Evolutionary conservation across 1,140 invertebrate genomes (phyloP).

Genomic region (Atta texana): DNA sequence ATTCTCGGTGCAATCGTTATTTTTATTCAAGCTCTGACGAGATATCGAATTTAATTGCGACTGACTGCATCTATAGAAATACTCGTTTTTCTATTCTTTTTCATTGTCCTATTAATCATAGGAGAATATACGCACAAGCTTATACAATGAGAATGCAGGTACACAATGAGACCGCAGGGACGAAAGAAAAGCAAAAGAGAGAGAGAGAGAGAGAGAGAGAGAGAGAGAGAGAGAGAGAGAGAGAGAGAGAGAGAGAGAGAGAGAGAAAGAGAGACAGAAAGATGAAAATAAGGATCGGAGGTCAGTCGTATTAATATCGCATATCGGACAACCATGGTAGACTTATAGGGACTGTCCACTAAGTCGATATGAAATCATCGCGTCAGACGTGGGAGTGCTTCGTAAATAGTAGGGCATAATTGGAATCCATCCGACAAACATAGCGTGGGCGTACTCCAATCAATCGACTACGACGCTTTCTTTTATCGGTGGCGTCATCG

Average conservation of each 20-base stretch:
- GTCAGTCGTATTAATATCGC: slow-evolving; percentile 81
- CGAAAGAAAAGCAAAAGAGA: neutral
- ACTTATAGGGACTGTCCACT: slow-evolving; percentile 57
- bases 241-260: neutral
- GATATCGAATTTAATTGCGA: slow-evolving; percentile 31
- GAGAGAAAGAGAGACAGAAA: neutral
- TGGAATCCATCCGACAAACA: slow-evolving; percentile 84
- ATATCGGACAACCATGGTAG: slow-evolving; percentile 76
- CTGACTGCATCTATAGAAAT: neutral
- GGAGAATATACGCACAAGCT: slow-evolving; percentile 51
- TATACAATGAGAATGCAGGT: slow-evolving; percentile 66
- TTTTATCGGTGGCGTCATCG: slow-evolving; percentile 58
- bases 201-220: neutral
- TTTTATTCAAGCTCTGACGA: slow-evolving; percentile 24
- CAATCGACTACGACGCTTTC: slow-evolving; percentile 76
- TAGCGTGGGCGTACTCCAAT: slow-evolving; percentile 75
- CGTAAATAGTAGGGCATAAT: slow-evolving; percentile 85
- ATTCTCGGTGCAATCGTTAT: slow-evolving; percentile 15
- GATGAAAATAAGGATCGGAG: slow-evolving; percentile 60
- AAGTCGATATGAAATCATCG: slow-evolving; percentile 83
- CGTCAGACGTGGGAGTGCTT: slow-evolving; percentile 82
- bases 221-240: neutral
- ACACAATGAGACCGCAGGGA: slow-evolving; percentile 41
- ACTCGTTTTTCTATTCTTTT: neutral
- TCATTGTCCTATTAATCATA: slow-evolving; percentile 38